Evolutionary conservation across 2,113 vertebrate genomes (phyloP), one percentile per base, ranked within the genome.

Genomic region (Toxotes jaculatrix): DNA sequence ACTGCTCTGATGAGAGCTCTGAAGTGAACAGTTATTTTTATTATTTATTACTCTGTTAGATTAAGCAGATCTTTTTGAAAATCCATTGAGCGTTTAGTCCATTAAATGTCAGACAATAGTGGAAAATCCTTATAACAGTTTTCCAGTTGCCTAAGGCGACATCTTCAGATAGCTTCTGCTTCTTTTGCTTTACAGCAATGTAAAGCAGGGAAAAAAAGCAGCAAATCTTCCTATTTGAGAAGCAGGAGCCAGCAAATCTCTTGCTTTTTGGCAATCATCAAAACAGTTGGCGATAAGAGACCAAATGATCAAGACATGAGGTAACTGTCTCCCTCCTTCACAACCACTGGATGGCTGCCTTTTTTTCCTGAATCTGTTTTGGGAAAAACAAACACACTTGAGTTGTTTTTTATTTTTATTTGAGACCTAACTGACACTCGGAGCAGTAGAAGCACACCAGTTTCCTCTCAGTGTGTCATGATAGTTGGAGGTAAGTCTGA

Each of bases 401-500:
- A 27, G 27, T 27, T 27, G 23, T 38, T 68, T 80, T n/a, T 3
- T 51, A 21, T 13, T 56, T 43, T 63, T 62, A 16, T 21, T 43
- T 9, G 14, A 65, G 36, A 10, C 27, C 6, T 11, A 3, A 3
- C 43, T 56, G 49, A 71, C 23, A 36, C 19, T 40, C 32, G 49
- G 42, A 4, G 0, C 45, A 60, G 67, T 5, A 36, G 47, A 19
- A 65, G 1, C 13, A 36, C 64, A 65, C 31, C 43, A 45, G 17
- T 56, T 82, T 70, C 62, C 57, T 82, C 53, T 78, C 0, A 4
- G 21, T 7, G 7, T 60, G 34, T 83, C 36, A 32, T 74, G 84
- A 69, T 49, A 77, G 57, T 63, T 74, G 47, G 74, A 73, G 77
- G 82, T 59, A 74, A 87, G 84, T 83, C 72, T 74, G 85, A 65